Conservation (phyloP, 2,888 invertebrate species). For the Anorthoa munda region DNA sequence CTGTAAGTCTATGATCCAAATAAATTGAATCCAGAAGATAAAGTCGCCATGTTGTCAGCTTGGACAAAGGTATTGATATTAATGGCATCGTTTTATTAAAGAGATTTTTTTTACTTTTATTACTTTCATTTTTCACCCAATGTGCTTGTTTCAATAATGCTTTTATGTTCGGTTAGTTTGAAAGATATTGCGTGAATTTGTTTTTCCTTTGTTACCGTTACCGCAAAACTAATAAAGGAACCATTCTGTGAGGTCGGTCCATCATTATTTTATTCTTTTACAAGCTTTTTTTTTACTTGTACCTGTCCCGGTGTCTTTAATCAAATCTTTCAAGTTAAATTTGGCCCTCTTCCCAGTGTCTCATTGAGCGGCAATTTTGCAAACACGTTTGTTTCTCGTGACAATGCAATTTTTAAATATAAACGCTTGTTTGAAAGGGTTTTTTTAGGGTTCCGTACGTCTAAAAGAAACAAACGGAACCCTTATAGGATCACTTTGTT, state of each 20-base stretch:
- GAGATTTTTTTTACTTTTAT: conserved; percentile 9
- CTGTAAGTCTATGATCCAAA: conserved; percentile 26
- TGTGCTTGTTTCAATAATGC: neutral
- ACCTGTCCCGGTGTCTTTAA: no score
- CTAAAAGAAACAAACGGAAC: no score
- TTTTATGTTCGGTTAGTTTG: neutral
- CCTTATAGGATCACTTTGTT: no score
- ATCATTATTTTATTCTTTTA: neutral
- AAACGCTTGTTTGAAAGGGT: no score
- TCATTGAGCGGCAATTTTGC: no score
- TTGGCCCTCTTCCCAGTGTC: no score
- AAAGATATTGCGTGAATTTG: neutral
- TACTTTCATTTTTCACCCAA: neutral
- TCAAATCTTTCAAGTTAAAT: no score
- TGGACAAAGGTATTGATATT: conserved; percentile 48
- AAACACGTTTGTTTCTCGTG: no score
- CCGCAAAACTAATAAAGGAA: neutral
- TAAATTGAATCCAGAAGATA: conserved; percentile 47
- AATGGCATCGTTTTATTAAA: conserved; percentile 34
- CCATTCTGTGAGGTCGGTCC: neutral
- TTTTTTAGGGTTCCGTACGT: no score
- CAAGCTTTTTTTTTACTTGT: no score
- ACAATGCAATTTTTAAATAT: no score
- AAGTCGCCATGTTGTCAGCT: conserved; percentile 39
- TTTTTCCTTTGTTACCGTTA: neutral